phyloP scores from a whole-genome alignment of 2,113 vertebrate genomes.

The Tetrao urogallus region DNA sequence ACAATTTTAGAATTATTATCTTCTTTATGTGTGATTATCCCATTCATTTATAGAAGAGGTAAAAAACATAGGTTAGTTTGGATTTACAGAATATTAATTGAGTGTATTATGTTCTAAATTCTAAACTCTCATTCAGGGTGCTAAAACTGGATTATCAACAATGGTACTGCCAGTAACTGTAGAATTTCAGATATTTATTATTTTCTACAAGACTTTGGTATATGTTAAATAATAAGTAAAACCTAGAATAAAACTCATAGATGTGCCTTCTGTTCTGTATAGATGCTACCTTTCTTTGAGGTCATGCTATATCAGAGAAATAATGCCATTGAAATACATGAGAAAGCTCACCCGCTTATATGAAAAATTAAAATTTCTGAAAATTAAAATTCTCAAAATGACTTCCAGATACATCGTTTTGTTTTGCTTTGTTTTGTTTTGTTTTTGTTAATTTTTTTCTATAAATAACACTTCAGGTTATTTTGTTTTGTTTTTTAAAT shows the following conservation, averaged over 20 bases:
- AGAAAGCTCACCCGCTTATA: background rate
- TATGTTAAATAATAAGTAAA: background rate
- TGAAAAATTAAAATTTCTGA: background rate
- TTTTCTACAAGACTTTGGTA: background rate
- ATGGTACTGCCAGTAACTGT: background rate
- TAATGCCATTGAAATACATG: background rate
- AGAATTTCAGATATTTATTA: background rate
- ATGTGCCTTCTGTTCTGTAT: background rate
- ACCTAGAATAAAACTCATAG: background rate
- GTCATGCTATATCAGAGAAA: background rate
- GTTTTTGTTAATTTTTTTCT: background rate
- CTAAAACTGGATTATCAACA: background rate
- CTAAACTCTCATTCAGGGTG: background rate
- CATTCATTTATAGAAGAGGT: rapidly evolving
- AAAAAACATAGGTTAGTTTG: background rate
- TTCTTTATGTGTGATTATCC: background rate
- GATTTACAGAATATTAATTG: background rate
- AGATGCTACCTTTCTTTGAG: background rate
- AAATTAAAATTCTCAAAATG: background rate
- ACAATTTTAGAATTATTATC: background rate
- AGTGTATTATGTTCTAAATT: background rate
- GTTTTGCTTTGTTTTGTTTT: no score
- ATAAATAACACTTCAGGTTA: no score
- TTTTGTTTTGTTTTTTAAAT: no score
- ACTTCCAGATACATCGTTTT: background rate